phyloP scores from a whole-genome alignment of 2,113 vertebrate genomes.

The Helogale parvula region DNA sequence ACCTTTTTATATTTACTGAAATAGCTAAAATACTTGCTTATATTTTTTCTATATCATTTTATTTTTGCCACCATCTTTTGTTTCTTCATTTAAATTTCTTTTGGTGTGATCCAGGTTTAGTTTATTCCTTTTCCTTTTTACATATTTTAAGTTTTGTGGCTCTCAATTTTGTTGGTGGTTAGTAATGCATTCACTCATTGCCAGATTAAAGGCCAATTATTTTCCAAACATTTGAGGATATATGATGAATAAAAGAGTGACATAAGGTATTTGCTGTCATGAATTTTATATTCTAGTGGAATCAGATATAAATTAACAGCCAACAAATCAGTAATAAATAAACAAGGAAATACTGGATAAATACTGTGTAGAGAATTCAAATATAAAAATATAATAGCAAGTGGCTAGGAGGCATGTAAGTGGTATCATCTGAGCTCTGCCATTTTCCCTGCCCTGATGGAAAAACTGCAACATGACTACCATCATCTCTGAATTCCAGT shows the following conservation, averaged over 20 bases:
- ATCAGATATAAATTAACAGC: neutral
- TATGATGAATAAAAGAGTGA: neutral
- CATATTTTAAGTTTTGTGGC: neutral
- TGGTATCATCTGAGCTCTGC: neutral
- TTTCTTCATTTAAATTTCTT: neutral
- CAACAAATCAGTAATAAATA: neutral
- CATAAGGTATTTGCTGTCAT: neutral
- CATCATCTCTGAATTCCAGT: neutral
- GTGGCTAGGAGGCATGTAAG: neutral
- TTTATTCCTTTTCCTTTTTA: neutral
- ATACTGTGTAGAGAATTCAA: neutral
- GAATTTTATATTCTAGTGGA: neutral
- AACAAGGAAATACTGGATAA: neutral
- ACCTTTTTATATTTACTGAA: neutral
- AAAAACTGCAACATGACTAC: neutral
- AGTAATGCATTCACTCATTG: neutral
- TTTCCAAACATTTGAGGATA: neutral
- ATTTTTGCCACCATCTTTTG: slow-evolving; percentile 14
- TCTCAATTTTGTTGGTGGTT: neutral
- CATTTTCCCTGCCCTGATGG: neutral
- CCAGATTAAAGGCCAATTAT: neutral
- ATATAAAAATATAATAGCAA: neutral
- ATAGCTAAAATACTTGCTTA: neutral
- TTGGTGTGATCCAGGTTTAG: neutral
- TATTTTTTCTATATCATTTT: neutral